Percentiles rank a stretch among this genome's conserved stretches.
Evolutionary conservation across 2,113 vertebrate genomes (phyloP).

Genomic region (Cephalopholis sonnerati): DNA sequence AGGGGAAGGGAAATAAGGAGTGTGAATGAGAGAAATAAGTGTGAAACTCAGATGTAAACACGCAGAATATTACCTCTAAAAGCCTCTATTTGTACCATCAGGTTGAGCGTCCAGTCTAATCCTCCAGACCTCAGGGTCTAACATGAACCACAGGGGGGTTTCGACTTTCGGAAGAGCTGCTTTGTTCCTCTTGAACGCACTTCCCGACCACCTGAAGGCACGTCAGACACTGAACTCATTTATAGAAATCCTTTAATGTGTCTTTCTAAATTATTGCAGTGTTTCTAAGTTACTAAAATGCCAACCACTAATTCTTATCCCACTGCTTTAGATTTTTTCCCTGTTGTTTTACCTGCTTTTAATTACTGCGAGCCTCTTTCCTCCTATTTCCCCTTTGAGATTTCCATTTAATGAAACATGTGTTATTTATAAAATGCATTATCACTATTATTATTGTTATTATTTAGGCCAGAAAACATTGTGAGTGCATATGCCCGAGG

Average conservation of each 20-base stretch:
- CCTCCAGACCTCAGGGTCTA: slow-evolving; percentile 11
- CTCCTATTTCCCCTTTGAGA: slow-evolving; percentile 37
- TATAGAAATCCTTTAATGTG: neutral
- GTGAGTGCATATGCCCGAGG: slow-evolving; percentile 7
- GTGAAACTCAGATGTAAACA: slow-evolving; percentile 17
- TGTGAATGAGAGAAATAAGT: slow-evolving; percentile 29
- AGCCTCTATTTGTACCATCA: slow-evolving; percentile 5
- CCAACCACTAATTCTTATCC: slow-evolving; percentile 6
- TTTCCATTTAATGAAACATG: slow-evolving; percentile 64
- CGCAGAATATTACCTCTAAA: slow-evolving; percentile 7
- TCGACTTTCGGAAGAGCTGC: slow-evolving; percentile 8
- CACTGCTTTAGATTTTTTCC: neutral
- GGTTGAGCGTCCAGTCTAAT: neutral
- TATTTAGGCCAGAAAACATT: slow-evolving; percentile 36
- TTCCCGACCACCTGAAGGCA: slow-evolving; percentile 15
- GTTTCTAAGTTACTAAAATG: slow-evolving; percentile 16
- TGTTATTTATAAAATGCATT: slow-evolving; percentile 66
- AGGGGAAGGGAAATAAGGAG: slow-evolving; percentile 17
- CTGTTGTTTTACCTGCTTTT: slow-evolving; percentile 57
- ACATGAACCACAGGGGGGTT: slow-evolving; percentile 12
- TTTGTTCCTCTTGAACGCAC: slow-evolving; percentile 18
- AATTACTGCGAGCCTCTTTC: slow-evolving; percentile 41
- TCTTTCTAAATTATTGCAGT: neutral
- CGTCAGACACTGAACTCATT: neutral
- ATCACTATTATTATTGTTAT: slow-evolving; percentile 54